Conservation (phyloP, 2,888 invertebrate species). For the Panopea generosa region DNA sequence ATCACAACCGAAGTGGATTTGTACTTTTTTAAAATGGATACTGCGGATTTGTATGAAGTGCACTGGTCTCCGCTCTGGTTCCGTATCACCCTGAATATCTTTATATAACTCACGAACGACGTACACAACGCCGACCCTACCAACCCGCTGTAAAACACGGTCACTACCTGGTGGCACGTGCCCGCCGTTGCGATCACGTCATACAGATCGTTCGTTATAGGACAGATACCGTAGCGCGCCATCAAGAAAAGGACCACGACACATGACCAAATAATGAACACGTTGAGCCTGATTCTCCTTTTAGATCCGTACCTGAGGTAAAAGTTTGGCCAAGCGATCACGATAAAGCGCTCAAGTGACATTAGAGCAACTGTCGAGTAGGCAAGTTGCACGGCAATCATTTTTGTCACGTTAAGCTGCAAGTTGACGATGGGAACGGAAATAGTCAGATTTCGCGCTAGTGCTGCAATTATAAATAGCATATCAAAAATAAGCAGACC, state of each 20-base stretch:
- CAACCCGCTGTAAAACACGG: neutral
- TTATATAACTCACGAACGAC: constrained; percentile 20
- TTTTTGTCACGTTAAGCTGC: neutral
- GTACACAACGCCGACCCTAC: neutral
- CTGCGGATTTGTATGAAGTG: constrained; percentile 12
- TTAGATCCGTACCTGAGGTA: constrained; percentile 21
- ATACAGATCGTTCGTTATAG: neutral
- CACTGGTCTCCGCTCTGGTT: neutral
- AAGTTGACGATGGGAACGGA: no score
- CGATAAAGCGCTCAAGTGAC: constrained; percentile 27
- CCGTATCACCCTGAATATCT: constrained; percentile 25
- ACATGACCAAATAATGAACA: neutral
- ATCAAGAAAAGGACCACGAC: neutral
- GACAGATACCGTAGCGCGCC: neutral
- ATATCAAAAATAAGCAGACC: no score
- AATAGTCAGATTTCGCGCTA: no score
- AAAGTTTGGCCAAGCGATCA: constrained; percentile 23
- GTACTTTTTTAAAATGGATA: constrained; percentile 17
- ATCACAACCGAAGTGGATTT: constrained; percentile 34
- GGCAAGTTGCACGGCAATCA: constrained; percentile 11
- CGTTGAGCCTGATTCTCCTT: neutral
- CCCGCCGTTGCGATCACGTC: neutral
- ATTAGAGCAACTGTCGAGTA: constrained; percentile 33
- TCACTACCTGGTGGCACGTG: neutral
- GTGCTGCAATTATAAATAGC: no score